A percentile compares a stretch with the other conserved stretches of the same genome.
Evolutionary conservation across 1,140 invertebrate genomes (phyloP).

Genomic region (Stratiolaelaps scimitus): DNA sequence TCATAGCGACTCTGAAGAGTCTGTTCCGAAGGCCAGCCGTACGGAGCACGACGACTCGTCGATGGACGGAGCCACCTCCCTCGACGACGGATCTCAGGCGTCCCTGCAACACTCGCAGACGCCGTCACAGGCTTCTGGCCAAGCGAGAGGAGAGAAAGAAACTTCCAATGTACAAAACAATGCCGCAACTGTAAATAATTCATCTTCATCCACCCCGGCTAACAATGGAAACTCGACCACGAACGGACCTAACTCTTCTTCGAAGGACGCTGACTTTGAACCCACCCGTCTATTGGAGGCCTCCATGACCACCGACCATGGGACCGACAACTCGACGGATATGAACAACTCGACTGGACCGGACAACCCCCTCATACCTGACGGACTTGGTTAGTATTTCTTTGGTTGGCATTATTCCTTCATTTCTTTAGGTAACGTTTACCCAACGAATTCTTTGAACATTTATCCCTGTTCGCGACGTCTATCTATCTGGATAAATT

Average conservation of each 20-base stretch:
- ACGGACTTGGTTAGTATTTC: constrained; percentile 13
- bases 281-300: constrained; percentile 27
- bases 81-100: constrained; percentile 28
- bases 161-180: constrained; percentile 29
- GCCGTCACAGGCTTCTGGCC: background rate
- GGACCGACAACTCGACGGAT: constrained; percentile 12
- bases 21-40: constrained; percentile 28
- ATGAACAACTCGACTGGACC: constrained; percentile 23
- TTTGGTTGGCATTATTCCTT: no score
- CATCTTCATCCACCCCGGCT: constrained; percentile 21
- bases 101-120: constrained; percentile 21
- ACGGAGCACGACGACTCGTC: constrained; percentile 29
- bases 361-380: constrained; percentile 25
- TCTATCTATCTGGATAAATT: no score
- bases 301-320: constrained; percentile 23
- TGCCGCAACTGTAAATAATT: constrained; percentile 28
- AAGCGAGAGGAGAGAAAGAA: constrained; percentile 6
- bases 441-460: no score
- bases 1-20: constrained; percentile 25
- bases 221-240: constrained; percentile 18
- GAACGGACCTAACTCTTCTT: constrained; percentile 27
- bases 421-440: no score
- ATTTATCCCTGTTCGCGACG: no score
- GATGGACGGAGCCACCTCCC: constrained; percentile 28
- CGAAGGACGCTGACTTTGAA: constrained; percentile 27